Evolutionary conservation across 2,113 vertebrate species (phyloP), one percentile per base, ranked within the genome.

Genomic region (Coreoperca whiteheadi): DNA sequence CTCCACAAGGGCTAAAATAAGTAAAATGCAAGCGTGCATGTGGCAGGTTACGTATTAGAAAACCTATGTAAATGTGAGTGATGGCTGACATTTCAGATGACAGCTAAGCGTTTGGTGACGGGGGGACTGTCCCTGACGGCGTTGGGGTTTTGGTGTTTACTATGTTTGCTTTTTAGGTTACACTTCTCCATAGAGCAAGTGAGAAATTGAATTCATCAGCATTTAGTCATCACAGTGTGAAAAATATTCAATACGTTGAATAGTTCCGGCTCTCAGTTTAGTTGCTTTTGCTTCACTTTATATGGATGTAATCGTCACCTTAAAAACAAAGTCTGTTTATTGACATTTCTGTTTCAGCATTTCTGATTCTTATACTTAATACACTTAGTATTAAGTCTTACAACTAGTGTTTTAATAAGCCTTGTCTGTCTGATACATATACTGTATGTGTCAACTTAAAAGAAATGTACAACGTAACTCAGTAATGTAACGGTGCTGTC

Each of bases 51-150:
- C 65, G 67, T 34, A 57, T 73, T n/a, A 83, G 64, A 74, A 86
- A 90, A 80, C 50, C 18, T 6, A 59, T 21, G 4, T 69, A 63
- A 65, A 88, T 60, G 79, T 79, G 72, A 65, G 68, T 25, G 32
- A 54, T 25, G 25, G 23, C 41, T 65, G 53, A 74, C 76, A 54
- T 85, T 77, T 71, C 54, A 46, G 37, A 30, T 79, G 43, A 83
- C 11, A n/a, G 43, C n/a, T 32, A 6, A 25, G 37, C 4, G 1
- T 25, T 23, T 30, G 0, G 4, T 18, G 37, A 8, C 11, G 1
- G 59, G 11, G 85, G 90, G 84, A 39, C 60, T 51, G 71, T 86
- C 89, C 89, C 90, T 6, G 30, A 5, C 1, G 21, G 16, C 0
- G 0, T 59, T 25, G 39, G 61, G 80, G 67, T 89, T 89, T 85